Evolutionary conservation across 2,888 invertebrate genomes (phyloP).

Genomic region (Scelioninae gen. 1): DNA sequence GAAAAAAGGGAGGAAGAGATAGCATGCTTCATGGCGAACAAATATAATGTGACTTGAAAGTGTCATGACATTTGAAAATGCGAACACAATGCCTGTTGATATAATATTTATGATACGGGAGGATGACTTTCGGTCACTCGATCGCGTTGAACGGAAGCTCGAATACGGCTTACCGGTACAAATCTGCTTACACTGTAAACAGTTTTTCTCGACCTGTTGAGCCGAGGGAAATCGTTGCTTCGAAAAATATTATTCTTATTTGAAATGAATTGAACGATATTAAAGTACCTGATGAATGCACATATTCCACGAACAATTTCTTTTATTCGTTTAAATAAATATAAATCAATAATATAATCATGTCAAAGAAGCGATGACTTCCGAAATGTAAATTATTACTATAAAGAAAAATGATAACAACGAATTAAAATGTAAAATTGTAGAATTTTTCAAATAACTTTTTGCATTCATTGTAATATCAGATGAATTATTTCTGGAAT

Average conservation of each 20-base stretch:
- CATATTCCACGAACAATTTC: not conserved
- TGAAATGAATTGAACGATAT: constrained; percentile 13
- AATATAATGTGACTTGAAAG: constrained; percentile 16
- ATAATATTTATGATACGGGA: constrained; percentile 52
- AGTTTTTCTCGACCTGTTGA: constrained; percentile 41
- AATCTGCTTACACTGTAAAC: constrained; percentile 62
- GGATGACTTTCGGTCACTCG: constrained; percentile 46
- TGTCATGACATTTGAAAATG: constrained; percentile 45
- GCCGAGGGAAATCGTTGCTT: constrained; percentile 44
- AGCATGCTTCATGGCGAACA: not conserved
- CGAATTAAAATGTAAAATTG: too few species aligned
- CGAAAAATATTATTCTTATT: constrained; percentile 37
- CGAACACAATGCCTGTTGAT: constrained; percentile 43
- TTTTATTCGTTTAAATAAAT: too few species aligned
- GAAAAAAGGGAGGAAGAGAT: constrained; percentile 6
- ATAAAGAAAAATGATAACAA: too few species aligned
- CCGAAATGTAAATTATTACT: too few species aligned
- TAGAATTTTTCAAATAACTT: too few species aligned
- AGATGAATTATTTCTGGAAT: too few species aligned
- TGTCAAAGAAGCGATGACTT: too few species aligned
- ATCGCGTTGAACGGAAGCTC: constrained; percentile 51
- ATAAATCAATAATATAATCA: too few species aligned
- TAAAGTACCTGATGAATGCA: not conserved
- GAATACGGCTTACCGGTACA: constrained; percentile 36
- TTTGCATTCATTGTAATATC: too few species aligned